phyloP scores from a whole-genome alignment of 2,888 invertebrate genomes.

The Pemphredon lugubris region DNA sequence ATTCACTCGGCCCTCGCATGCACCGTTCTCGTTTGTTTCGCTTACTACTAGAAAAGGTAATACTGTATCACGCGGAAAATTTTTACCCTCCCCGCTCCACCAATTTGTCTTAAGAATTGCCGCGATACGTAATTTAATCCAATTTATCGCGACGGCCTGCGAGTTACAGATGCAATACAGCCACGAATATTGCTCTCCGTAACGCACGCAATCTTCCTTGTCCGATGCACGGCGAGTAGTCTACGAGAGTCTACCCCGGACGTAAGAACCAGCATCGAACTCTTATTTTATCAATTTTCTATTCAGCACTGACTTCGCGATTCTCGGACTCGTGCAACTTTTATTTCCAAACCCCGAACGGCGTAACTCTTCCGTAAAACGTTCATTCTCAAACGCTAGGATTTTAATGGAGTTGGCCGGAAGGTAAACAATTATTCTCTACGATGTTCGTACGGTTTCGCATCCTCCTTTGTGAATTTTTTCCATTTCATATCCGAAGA shows the following conservation, averaged over 20 bases:
- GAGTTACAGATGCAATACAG: conserved; percentile 28
- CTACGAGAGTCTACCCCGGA: neutral
- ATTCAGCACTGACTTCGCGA: no score
- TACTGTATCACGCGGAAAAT: neutral
- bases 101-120: conserved; percentile 35
- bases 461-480: no score
- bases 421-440: no score
- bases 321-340: no score
- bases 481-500: no score
- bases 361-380: no score
- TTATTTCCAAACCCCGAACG: no score
- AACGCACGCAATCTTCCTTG: conserved; percentile 31
- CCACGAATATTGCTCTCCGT: conserved; percentile 19
- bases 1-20: conserved; percentile 41
- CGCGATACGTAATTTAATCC: conserved; percentile 32
- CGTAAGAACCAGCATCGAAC: neutral
- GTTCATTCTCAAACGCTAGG: no score
- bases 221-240: conserved; percentile 3
- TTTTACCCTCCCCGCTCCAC: conserved; percentile 1
- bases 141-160: conserved; percentile 28
- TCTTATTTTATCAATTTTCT: no score
- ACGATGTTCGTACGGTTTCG: no score
- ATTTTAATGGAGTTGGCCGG: no score
- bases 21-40: conserved; percentile 1
- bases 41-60: conserved; percentile 1